phyloP scores from a whole-genome alignment of 2,797 vertebrate genomes.

The Tenualosa thibaudeaui region DNA sequence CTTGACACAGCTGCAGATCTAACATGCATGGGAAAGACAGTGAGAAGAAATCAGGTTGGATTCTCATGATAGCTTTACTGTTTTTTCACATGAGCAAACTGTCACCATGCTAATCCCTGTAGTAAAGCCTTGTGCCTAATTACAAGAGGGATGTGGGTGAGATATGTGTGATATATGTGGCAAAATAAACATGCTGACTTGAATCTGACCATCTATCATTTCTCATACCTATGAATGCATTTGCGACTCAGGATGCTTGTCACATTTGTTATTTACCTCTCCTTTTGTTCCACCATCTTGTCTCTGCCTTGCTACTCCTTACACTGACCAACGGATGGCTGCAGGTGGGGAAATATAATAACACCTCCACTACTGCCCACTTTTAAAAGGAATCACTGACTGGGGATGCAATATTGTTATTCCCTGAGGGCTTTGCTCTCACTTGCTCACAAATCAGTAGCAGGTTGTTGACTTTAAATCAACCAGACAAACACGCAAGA shows the following conservation, averaged over 20 bases:
- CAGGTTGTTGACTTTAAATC: conserved; percentile 10
- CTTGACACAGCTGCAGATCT: neutral
- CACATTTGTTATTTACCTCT: neutral
- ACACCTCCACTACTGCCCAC: neutral
- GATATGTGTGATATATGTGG: neutral
- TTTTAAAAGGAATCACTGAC: neutral
- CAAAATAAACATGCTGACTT: neutral
- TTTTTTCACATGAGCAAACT: neutral
- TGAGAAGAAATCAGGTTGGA: neutral
- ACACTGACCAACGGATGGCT: neutral
- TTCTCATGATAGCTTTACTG: neutral
- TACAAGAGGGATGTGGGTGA: neutral
- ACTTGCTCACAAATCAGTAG: conserved; percentile 20
- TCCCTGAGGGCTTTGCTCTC: conserved; percentile 3
- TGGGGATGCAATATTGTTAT: conserved; percentile 10
- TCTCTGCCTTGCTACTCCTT: neutral
- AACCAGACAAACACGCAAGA: conserved; percentile 4
- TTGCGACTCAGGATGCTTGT: neutral
- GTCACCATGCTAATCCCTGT: neutral
- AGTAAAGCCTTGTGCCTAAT: neutral
- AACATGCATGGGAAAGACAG: neutral
- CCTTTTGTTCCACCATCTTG: neutral
- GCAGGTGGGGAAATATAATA: neutral
- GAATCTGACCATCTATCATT: neutral
- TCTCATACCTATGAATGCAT: neutral